Evolutionary conservation across 2,113 vertebrate species (phyloP).

Genomic region (Circaetus gallicus): DNA sequence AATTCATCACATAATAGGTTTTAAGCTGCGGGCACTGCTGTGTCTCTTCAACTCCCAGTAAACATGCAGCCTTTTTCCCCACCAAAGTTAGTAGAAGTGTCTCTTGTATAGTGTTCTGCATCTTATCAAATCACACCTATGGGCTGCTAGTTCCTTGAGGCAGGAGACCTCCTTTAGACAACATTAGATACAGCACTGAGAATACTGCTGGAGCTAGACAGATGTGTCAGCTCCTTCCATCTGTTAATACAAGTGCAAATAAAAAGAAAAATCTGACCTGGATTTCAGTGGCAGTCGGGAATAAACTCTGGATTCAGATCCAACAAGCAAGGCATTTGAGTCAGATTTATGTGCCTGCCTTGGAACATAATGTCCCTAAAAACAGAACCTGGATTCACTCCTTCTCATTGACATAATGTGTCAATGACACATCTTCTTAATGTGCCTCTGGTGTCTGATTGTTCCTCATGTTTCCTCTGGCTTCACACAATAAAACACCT

Average conservation of each 20-base stretch:
- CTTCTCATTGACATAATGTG: background rate
- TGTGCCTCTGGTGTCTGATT: background rate
- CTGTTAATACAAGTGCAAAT: background rate
- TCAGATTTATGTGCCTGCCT: background rate
- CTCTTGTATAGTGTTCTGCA: background rate
- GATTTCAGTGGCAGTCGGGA: background rate
- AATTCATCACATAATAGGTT: background rate
- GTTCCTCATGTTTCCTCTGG: background rate
- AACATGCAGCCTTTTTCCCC: background rate
- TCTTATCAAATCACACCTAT: background rate
- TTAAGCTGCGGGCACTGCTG: background rate
- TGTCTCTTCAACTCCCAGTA: background rate
- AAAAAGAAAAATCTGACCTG: slow-evolving; percentile 20
- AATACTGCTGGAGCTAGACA: background rate
- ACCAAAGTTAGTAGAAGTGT: background rate
- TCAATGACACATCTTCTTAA: slow-evolving; percentile 8
- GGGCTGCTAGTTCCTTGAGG: background rate
- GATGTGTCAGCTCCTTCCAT: background rate
- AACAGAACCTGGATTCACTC: slow-evolving; percentile 17
- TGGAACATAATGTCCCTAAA: slow-evolving; percentile 1
- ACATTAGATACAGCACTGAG: background rate
- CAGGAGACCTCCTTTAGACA: background rate
- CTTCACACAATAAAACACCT: slow-evolving; percentile 26
- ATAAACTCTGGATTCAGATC: background rate
- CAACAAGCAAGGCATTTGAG: background rate